Evolutionary conservation across 2,113 vertebrate species (phyloP), one percentile per base, ranked within the genome.

Genomic region (Oryzias woworae): DNA sequence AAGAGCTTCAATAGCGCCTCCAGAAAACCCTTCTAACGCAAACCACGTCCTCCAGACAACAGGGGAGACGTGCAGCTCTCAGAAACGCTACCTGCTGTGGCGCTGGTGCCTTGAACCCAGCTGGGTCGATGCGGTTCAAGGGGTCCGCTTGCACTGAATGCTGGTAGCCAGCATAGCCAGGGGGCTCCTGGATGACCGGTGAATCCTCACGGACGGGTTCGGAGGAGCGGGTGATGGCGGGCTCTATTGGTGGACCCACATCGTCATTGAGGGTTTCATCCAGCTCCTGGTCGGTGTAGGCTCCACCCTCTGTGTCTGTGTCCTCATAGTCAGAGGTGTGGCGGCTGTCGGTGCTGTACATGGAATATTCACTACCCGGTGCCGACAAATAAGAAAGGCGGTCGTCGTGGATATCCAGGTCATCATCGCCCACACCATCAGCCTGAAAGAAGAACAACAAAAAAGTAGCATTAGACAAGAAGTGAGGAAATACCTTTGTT

Each of bases 331-430:
- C 97, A 48, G 97, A 98, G 15, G 97, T 99, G 93, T 98, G 97
- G 75, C 97, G 94, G 85, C 97, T 99, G 91, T 99, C 97, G 55
- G 97, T 98, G 92, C 97, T 99, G 93, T 99, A 99, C 97, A 99
- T 98, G 74, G 96, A 98, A 92, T 98, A 98, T 85, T 99, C 97
- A 75, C 97, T 99, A 85, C 97, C 96, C 26, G 97, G 97, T 53
- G 97, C 97, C 5, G 97, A 99, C 87, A 99, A 90, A 93, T 99
- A 98, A 83, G 97, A 99, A 80, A 99, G 93, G 48, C 97, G 96
- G 91, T 99, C 97, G 53, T 99, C 97, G 1, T 99, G 97, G 86
- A 99, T 92, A 79, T 99, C 97, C 89, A 99, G 92, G 92, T 98
- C 97, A 80, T 99, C 96, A 62, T 97, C 96, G 56, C 94, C 93